A percentile compares a stretch with the other conserved stretches of the same genome.
phyloP scores from a whole-genome alignment of 2,113 vertebrate genomes.

The Tonatia bakeri region DNA sequence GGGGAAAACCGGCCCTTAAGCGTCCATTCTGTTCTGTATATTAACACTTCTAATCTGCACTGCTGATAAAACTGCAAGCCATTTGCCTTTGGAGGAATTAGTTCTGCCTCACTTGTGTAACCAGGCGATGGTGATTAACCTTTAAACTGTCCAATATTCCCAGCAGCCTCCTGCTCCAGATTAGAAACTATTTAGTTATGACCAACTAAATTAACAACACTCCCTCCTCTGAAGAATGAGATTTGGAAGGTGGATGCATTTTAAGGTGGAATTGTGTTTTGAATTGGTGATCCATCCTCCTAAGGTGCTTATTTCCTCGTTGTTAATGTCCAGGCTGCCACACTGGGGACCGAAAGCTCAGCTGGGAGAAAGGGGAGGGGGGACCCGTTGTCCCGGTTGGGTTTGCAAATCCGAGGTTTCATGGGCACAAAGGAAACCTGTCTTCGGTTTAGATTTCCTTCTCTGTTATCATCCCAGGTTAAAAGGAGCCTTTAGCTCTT shows the following conservation, averaged over 20 bases:
- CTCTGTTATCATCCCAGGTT: conserved; percentile 8
- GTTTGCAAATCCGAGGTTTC: conserved; percentile 33
- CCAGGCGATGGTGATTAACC: conserved; percentile 99
- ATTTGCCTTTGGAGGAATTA: conserved; percentile 99
- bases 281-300: conserved; percentile 68
- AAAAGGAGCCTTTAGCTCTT: conserved; percentile 33
- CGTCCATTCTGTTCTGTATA: conserved; percentile 99
- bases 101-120: conserved; percentile 99
- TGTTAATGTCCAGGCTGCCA: conserved; percentile 25
- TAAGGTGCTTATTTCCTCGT: conserved; percentile 76
- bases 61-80: conserved; percentile 99
- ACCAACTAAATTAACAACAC: conserved; percentile 99
- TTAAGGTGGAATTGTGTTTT: conserved; percentile 87
- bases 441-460: conserved; percentile 54
- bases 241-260: conserved; percentile 85
- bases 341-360: background rate
- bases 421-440: conserved; percentile 42
- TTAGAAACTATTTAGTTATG: conserved; percentile 99
- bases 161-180: conserved; percentile 98
- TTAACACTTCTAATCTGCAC: conserved; percentile 99
- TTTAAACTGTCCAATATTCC: conserved; percentile 99
- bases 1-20: conserved; percentile 99
- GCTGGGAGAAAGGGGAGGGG: background rate
- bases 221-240: conserved; percentile 88
- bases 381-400: background rate